phyloP scores from a whole-genome alignment of 2,888 invertebrate species.

The Drosophila limbata region DNA sequence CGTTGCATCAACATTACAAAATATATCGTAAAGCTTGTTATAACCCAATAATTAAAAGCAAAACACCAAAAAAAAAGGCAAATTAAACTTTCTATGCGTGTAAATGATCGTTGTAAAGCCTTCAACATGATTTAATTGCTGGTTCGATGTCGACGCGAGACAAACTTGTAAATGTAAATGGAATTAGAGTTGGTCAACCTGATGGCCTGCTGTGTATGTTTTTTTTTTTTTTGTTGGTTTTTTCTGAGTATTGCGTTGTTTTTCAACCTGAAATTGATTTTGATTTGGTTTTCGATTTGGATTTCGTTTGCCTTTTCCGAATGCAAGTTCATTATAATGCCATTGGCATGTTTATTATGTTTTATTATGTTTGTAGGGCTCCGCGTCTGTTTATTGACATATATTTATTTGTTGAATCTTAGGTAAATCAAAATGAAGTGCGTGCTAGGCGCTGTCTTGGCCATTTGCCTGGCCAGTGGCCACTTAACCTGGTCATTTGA shows the following conservation, averaged over 20 bases:
- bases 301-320: constrained; percentile 30
- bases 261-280: constrained; percentile 22
- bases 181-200: constrained; percentile 40
- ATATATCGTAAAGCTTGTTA: constrained; percentile 29
- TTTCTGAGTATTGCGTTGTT: constrained; percentile 18
- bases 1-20: constrained; percentile 20
- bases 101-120: constrained; percentile 40
- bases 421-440: constrained; percentile 39
- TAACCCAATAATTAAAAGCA: constrained; percentile 17
- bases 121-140: constrained; percentile 51
- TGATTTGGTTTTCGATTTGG: constrained; percentile 11
- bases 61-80: constrained; percentile 5
- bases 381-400: constrained; percentile 27
- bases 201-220: constrained; percentile 45
- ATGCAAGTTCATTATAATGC: constrained; percentile 59
- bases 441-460: constrained; percentile 59
- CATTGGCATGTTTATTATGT: constrained; percentile 63
- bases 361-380: constrained; percentile 45
- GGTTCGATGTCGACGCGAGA: constrained; percentile 35
- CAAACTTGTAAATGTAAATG: constrained; percentile 23
- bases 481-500: constrained; percentile 62
- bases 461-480: constrained; percentile 36
- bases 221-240: neutral
- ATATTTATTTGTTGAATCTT: constrained; percentile 26
- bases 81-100: constrained; percentile 63